These are phyloP conservation scores for Nemotelus nigrinus DNA, from an alignment of 2,888 invertebrate genomes.

Conservation along the genomic window DNA sequence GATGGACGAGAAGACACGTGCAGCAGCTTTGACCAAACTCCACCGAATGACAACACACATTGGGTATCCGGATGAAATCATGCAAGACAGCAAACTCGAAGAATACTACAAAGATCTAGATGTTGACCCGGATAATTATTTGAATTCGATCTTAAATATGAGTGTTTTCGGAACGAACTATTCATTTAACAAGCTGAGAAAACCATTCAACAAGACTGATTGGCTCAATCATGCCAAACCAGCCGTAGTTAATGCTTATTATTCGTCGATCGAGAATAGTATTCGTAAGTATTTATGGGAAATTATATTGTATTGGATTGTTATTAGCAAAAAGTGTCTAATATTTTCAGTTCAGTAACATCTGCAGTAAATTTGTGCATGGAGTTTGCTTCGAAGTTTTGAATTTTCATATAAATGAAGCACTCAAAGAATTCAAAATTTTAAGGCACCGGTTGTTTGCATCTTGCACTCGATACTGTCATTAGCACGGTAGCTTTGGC, in stretches of 20 bases:
- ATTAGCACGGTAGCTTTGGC: too few species aligned
- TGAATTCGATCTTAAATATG: constrained; percentile 80
- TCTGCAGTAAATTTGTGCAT: not conserved
- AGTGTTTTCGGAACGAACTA: constrained; percentile 84
- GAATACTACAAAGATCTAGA: constrained; percentile 82
- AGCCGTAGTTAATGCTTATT: constrained; percentile 87
- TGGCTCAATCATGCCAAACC: constrained; percentile 87
- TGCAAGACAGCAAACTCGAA: constrained; percentile 82
- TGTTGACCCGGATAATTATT: constrained; percentile 75
- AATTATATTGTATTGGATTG: not conserved
- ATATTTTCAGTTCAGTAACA: too few species aligned
- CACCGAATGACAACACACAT: constrained; percentile 88
- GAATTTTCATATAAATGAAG: not conserved
- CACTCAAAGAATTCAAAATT: too few species aligned
- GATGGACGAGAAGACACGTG: constrained; percentile 89
- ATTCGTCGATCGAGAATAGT: constrained; percentile 85
- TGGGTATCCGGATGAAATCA: constrained; percentile 90
- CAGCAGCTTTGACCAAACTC: constrained; percentile 81
- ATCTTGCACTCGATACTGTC: too few species aligned
- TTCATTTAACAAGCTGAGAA: constrained; percentile 78
- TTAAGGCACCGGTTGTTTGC: too few species aligned
- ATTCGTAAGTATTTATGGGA: constrained; percentile 75
- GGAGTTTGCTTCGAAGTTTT: not conserved
- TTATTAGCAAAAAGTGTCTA: too few species aligned
- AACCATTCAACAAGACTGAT: constrained; percentile 85